Percentiles rank a stretch among this genome's conserved stretches.
phyloP scores from a whole-genome alignment of 1,140 invertebrate genomes.

The Zaprionus capensis region DNA sequence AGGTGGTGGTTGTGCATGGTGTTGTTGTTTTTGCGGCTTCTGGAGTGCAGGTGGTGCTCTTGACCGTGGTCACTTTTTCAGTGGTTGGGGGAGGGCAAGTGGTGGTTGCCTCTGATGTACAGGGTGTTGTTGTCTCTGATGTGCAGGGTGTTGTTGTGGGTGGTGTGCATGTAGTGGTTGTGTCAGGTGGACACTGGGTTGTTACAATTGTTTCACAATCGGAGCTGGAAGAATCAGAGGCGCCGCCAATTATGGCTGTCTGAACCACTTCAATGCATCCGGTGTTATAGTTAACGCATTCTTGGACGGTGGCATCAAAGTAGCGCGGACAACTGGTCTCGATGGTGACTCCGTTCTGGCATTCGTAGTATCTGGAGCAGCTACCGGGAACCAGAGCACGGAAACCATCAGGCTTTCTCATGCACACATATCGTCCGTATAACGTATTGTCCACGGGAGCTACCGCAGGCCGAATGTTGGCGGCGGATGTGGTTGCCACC shows the following conservation, averaged over 20 bases:
- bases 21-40: conserved; percentile 9
- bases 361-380: conserved; percentile 74
- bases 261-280: conserved; percentile 56
- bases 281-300: conserved; percentile 68
- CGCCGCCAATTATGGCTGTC: not conserved
- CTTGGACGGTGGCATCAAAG: conserved; percentile 59
- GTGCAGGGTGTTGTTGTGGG: conserved; percentile 34
- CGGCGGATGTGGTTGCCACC: conserved; percentile 46
- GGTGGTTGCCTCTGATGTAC: not conserved
- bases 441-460: conserved; percentile 59
- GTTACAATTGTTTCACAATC: conserved; percentile 21
- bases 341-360: conserved; percentile 54
- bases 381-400: conserved; percentile 73
- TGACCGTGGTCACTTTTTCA: not conserved
- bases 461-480: conserved; percentile 48
- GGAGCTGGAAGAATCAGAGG: conserved; percentile 18
- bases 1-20: conserved; percentile 10
- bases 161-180: not conserved
- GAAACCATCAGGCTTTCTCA: conserved; percentile 63
- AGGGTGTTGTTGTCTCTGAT: conserved; percentile 1
- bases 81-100: not conserved
- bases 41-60: conserved; percentile 4
- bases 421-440: conserved; percentile 65
- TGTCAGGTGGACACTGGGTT: conserved; percentile 11
- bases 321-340: conserved; percentile 60